A percentile compares a stretch with the other conserved stretches of the same genome.
Conservation (phyloP, 2,113 vertebrate genomes). For the Salvator merianae region DNA sequence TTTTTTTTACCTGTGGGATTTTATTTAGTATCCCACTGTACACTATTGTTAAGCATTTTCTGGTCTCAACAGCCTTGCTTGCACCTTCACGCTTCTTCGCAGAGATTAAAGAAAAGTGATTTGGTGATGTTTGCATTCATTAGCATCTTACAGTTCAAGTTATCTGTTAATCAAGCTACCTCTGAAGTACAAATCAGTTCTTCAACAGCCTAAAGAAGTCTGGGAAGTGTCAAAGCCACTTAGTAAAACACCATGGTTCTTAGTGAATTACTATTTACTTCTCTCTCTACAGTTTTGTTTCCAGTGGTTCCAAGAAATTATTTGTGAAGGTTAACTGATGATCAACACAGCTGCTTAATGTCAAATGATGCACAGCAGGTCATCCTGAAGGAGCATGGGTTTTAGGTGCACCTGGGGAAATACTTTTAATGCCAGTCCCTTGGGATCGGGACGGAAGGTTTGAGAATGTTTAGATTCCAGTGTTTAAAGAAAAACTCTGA, state of each 20-base stretch:
- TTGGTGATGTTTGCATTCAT: conserved; percentile 70
- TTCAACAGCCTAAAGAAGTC: conserved; percentile 59
- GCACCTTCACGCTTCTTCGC: conserved; percentile 64
- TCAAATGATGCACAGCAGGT: conserved; percentile 18
- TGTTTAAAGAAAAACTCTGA: not conserved
- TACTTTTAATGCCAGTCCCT: conserved; percentile 19
- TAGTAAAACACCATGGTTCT: conserved; percentile 43
- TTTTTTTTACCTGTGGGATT: not conserved
- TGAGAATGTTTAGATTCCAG: rapidly evolving
- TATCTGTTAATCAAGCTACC: conserved; percentile 73
- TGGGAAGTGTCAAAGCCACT: conserved; percentile 70
- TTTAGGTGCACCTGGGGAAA: not conserved
- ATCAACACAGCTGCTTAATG: conserved; percentile 52
- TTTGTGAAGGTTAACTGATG: conserved; percentile 60
- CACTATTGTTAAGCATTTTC: not conserved
- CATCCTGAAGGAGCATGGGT: conserved; percentile 30
- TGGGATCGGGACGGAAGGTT: not conserved
- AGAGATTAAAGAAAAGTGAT: conserved; percentile 61
- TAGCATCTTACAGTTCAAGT: conserved; percentile 73
- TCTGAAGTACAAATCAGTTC: conserved; percentile 79
- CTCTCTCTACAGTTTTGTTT: conserved; percentile 52
- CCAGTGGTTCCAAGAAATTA: conserved; percentile 52
- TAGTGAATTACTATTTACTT: conserved; percentile 61
- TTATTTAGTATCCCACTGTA: not conserved
- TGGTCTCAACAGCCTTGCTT: conserved; percentile 13